Base-by-base conservation (phyloP, 2,888 invertebrate genomes). In the Agriopis marginaria region DNA sequence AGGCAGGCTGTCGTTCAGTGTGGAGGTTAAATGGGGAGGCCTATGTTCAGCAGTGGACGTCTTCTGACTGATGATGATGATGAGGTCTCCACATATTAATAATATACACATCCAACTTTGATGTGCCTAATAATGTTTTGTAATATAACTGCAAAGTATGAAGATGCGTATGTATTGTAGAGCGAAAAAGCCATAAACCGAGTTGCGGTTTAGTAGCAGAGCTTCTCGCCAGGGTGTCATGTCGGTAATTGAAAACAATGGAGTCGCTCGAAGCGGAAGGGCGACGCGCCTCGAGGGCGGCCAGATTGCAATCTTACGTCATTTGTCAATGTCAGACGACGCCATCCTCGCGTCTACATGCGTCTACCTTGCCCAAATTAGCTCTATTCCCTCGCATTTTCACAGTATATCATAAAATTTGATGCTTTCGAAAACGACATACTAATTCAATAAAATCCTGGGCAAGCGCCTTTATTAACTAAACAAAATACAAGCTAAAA, bases 261-360 rank as follows among this genome's bases (percentile, higher is more conserved):
- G 93, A 91, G 90, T 86, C 82, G 86, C 84, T 68, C 82, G 86
- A 89, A 84, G 87, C 86, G 90, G 89, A 90, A 90, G 92, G 91
- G 90, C 84, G 88, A 83, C 78, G 80, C 82, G 84, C 72, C 80
- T 85, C 89, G 90, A 92, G 92, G 93, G 94, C 94, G 93, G 91
- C 95, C 93, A 96, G 96, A 96, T 96, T 95, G 95, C 95, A 96
- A 96, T 96, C 96, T 96, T 91, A 92, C 90, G 93, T 96, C 96
- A 96, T 96, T 96, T 96, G 96, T 96, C 96, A 96, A 95, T 96
- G 96, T 96, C 96, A 95, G 81, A 82, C 84, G 88, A 84, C 85
- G 87, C 84, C 82, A 83, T 82, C 83, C 83, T 81, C 80, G 86
- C 89, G 87, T 90, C 91, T 89, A 89, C 91, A 80, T 79, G 78